phyloP scores from a whole-genome alignment of 2,797 vertebrate species.

The Ctenochaetus hawaiiensis region DNA sequence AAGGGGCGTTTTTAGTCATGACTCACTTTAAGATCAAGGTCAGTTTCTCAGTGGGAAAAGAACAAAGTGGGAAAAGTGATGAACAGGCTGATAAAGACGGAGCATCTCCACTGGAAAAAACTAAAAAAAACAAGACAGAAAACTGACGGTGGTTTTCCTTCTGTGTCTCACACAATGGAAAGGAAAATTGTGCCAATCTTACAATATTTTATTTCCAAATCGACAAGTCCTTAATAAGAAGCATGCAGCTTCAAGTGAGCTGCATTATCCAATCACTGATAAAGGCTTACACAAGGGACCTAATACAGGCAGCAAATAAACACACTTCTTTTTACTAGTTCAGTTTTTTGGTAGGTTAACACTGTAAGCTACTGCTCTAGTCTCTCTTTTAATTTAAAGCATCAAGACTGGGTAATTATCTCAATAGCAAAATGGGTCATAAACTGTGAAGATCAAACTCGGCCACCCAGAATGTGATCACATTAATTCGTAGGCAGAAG shows the following conservation, averaged over 20 bases:
- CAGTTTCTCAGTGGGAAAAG: background rate
- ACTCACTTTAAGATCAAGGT: background rate
- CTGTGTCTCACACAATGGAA: background rate
- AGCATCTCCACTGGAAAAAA: background rate
- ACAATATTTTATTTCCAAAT: background rate
- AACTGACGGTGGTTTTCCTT: background rate
- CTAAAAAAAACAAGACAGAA: background rate
- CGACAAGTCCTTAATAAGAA: background rate
- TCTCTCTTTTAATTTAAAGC: background rate
- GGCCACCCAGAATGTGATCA: constrained; percentile 14
- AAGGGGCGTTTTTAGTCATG: background rate
- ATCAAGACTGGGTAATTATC: background rate
- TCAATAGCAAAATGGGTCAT: background rate
- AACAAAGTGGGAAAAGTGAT: background rate
- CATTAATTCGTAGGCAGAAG: constrained; percentile 29
- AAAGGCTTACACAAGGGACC: background rate
- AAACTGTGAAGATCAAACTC: constrained; percentile 15
- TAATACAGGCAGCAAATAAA: constrained; percentile 1
- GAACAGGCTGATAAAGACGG: background rate
- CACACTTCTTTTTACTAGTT: constrained; percentile 1
- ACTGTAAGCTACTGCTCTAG: background rate
- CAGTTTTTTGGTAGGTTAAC: constrained; percentile 3
- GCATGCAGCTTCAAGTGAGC: constrained; percentile 7
- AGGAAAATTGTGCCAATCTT: background rate
- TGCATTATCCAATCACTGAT: constrained; percentile 15